Evolutionary conservation across 1,140 invertebrate genomes (phyloP), one percentile per base, ranked within the genome.

Genomic region (fruit fly (Drosophila melanogaster)): DNA sequence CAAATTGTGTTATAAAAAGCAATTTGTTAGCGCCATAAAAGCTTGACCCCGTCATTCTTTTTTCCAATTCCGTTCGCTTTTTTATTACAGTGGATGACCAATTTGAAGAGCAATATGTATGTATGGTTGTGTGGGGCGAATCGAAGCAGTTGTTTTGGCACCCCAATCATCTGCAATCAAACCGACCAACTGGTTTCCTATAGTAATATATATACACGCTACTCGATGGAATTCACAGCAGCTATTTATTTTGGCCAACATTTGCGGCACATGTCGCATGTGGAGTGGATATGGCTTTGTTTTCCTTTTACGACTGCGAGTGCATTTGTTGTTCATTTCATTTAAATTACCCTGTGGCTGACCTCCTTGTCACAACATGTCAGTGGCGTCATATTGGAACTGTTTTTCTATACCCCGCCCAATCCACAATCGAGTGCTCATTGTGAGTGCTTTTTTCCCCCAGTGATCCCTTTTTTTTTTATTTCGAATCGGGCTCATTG

Each of bases 301-400:
- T 72, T 60, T 72, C 26, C 30, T 77, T 78, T 80, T 79, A 73
- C 64, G 71, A 76, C 57, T 46, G 38, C 55, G 56, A 77, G 60
- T 55, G 77, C 77, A 89, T 89, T 87, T 89, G 84, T 80, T 89
- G 84, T 89, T 89, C 84, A 89, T 89, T 89, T 89, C 84, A 89
- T 89, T 89, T 89, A 89, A 89, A 89, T 89, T 89, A 89, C 84
- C 84, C 85, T 89, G 84, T 71, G 84, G 83, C 84, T 81, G 83
- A 87, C 83, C 84, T 79, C 72, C 77, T 65, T 89, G 84, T 77
- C 67, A 69, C 84, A 84, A 74, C 72, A 80, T 80, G 84, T 71
- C 72, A 71, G 54, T 89, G 72, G 72, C 77, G 64, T 62, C 84
- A 89, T 89, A 89, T 89, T 83, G 84, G 77, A 74, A 89, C 83